Evolutionary conservation across 1,140 invertebrate species (phyloP), one percentile per base, ranked within the genome.

Genomic region (Helicoverpa armigera): DNA sequence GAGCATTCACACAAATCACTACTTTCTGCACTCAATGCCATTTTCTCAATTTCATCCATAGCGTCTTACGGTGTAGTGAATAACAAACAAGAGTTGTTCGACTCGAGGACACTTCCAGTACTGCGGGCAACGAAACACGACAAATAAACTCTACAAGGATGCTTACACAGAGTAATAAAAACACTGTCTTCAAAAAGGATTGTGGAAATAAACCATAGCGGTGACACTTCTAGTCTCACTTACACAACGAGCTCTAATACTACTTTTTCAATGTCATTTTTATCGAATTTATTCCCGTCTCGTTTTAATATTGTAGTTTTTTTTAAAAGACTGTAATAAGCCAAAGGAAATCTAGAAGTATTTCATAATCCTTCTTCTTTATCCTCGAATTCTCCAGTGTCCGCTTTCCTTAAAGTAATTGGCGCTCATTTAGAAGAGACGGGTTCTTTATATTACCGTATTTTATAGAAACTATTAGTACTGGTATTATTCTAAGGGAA

Each of bases 101-200:
- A 48, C 61, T 43, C 13, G 5, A 48, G 23, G 29, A 13, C 58
- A 29, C 65, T 16, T 56, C 70, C 23, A 11, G n/a, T 50, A 54
- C 69, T 14, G 69, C 13, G 58, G 29, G 18, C 23, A 50, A 51
- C 16, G 16, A 75, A 75, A 60, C 56, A 75, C 35, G 56, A 7
- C 16, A 75, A 75, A 61, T 50, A 75, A 65, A 58, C 23, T 76
- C 60, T 29, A 29, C 48, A 65, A 29, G 16, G 50, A 65, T 48
- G 29, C 16, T 65, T 43, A 65, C 61, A 65, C 60, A 65, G 13
- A 48, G n/a, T 65, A 50, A 76, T 76, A 76, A 76, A 76, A 76
- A 75, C 23, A 31, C 35, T 18, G 35, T 75, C 56, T 50, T 29
- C 53, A 48, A 54, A 48, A 75, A 75, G 58, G 73, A 12, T 60